Evolutionary conservation across 2,113 vertebrate species (phyloP).

Genomic region (Acrocephalus arundinaceus): DNA sequence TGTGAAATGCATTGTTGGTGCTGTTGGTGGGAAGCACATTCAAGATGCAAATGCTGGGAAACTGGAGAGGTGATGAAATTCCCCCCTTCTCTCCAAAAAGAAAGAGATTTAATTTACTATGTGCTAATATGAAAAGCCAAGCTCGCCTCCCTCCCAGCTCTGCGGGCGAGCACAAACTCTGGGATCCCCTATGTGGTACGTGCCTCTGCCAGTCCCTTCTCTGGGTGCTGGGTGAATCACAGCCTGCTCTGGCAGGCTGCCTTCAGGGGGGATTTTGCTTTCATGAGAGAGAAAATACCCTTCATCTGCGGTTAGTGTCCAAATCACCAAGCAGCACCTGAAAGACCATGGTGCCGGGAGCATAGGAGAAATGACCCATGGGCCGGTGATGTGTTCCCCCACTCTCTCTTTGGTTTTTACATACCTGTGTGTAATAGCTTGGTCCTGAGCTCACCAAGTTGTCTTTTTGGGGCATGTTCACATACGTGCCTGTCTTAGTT

Average conservation of each 20-base stretch:
- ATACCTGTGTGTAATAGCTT: not conserved
- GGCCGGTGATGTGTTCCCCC: fast-evolving
- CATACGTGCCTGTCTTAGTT: too few relatives aligned
- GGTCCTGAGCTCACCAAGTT: not conserved
- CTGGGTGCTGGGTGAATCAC: not conserved
- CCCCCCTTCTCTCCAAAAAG: not conserved
- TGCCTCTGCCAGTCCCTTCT: not conserved
- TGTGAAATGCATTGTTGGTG: not conserved
- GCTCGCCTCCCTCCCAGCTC: not conserved
- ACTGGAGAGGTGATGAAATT: not conserved
- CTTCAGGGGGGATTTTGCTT: not conserved
- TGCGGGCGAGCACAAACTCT: fast-evolving
- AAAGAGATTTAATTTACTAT: not conserved
- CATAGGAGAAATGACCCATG: not conserved
- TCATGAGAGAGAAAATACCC: not conserved
- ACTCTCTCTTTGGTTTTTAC: not conserved
- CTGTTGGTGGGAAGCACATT: not conserved
- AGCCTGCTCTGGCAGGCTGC: not conserved
- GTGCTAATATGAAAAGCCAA: not conserved
- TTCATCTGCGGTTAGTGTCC: not conserved
- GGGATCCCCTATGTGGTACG: not conserved
- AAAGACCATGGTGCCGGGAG: fast-evolving
- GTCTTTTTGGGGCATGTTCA: not conserved
- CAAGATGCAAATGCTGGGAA: not conserved
- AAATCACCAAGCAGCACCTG: not conserved